Base-by-base conservation (phyloP, 2,888 invertebrate species). In the Cosmopolites sordidus region DNA sequence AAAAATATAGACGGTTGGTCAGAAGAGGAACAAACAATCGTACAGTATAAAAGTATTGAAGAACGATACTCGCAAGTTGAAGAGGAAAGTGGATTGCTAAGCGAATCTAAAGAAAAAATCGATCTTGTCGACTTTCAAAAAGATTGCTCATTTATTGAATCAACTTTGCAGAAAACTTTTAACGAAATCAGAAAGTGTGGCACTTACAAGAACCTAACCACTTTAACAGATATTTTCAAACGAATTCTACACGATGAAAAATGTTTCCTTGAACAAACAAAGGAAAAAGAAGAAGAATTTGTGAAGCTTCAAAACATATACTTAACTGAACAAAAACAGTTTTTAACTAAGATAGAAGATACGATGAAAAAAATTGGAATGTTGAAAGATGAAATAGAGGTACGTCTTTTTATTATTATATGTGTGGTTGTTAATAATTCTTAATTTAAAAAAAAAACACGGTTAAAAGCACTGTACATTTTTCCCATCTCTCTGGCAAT, bases 361-460 rank as follows among this genome's bases (percentile, higher is more conserved):
- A 43, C 42, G 29, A 62, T 62, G 56, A 58, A 60, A 46, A 46
- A 60, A 45, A 64, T 65, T 48, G 69, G 69, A n/a, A 59, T 57
- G 46, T 56, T 69, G 18, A 69, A 69, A 60, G 70, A 71, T 58
- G 54, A 64, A 51, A 63, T 67, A 41, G 66, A 69, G 58, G 69
- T 63, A 58, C n/a, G n/a, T n/a, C n/a, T n/a, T n/a, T n/a, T n/a
- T n/a, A 46, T 43, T 41, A 11, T 33, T 33, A 33, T 33, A 33
- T 33, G 4, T 12, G n/a, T 12, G n/a, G n/a, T n/a, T n/a, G n/a
- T n/a, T n/a, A n/a, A n/a, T n/a, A n/a, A n/a, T n/a, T n/a, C n/a
- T n/a, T n/a, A n/a, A 12, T 33, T 33, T 33, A 33, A 33, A 33
- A 12, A 22, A 22, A n/a, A n/a, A n/a, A n/a, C n/a, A n/a, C n/a